Base-by-base conservation (phyloP, 2,888 invertebrate species). In the Caenorhabditis macrosperma region DNA sequence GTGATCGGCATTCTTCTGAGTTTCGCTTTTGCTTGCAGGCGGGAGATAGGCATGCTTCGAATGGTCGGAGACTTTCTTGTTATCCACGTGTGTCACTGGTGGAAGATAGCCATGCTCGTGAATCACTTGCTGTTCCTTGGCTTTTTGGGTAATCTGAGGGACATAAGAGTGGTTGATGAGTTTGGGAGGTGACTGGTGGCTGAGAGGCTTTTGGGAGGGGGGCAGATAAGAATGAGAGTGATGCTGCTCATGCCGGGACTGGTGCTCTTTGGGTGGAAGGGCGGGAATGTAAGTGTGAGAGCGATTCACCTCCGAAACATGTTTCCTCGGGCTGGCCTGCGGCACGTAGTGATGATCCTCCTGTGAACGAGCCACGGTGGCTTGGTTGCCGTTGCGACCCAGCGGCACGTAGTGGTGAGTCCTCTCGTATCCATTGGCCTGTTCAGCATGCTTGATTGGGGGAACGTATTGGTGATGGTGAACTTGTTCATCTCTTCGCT, bases 211-310 rank as follows among this genome's bases (percentile, higher is more conserved):
- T 59, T 64, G 69, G 57, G 60, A 41, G 26, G 61, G 60, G 67
- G 75, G 75, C 60, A 75, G 44, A 46, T 67, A 76, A 28, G 61
- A 55, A 50, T 77, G 76, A 57, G 68, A 77, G 28, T 61, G 52
- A 22, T 77, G 64, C 33, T 63, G 61, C 50, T 68, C 68, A 64
- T 64, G 69, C 44, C 68, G 61, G 68, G 68, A 68, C 24, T 59
- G 59, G 64, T 69, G 69, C 33, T 79, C 57, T 61, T 68, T 61
- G 17, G 61, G 35, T 46, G 75, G 68, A 22, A 80, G 61, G 60
- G 71, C 64, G 46, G 80, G 80, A 67, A 72, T 72, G 54, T 60
- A 78, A 55, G 44, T 67, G 60, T 78, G 78, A 59, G 71, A 61
- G 46, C 28, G 64, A 68, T 75, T 79, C 74, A 71, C 74, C 75